Conservation (phyloP, 2,888 invertebrate genomes). For the Drosophila percnosoma region DNA sequence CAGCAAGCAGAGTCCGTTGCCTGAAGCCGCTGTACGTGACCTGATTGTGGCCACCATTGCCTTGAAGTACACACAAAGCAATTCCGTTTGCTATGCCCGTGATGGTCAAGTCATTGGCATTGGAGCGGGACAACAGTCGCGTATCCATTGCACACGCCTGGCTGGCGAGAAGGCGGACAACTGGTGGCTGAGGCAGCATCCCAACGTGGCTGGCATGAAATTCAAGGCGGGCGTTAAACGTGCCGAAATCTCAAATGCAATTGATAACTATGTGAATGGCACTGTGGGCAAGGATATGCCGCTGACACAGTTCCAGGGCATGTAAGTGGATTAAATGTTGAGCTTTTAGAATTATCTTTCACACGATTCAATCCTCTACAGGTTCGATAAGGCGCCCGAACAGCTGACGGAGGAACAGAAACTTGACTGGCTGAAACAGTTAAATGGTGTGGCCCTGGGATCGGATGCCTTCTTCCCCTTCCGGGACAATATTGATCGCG, state of each 20-base stretch:
- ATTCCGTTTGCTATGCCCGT: constrained; percentile 98
- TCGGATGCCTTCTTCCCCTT: constrained; percentile 99
- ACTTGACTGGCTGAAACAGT: constrained; percentile 88
- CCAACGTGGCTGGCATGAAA: constrained; percentile 91
- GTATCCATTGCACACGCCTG: constrained; percentile 98
- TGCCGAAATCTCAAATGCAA: constrained; percentile 96
- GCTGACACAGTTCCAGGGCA: constrained; percentile 89
- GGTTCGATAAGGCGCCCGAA: constrained; percentile 87
- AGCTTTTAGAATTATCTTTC: not conserved
- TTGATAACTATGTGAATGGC: constrained; percentile 97
- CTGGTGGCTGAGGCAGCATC: constrained; percentile 99
- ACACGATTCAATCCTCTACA: constrained; percentile 16
- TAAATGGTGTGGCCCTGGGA: constrained; percentile 93
- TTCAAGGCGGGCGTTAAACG: constrained; percentile 94
- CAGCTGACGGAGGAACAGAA: constrained; percentile 89
- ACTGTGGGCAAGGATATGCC: constrained; percentile 96
- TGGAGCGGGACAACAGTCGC: constrained; percentile 99
- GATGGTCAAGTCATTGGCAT: constrained; percentile 95
- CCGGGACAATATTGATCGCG: constrained; percentile 97
- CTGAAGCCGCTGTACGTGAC: constrained; percentile 92
- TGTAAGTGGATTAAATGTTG: constrained; percentile 86
- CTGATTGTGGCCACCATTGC: constrained; percentile 98
- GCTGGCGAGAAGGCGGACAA: constrained; percentile 99
- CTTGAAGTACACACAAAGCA: constrained; percentile 98
- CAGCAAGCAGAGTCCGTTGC: constrained; percentile 88